phyloP scores from a whole-genome alignment of 2,113 vertebrate species.

The Perognathus longimembris region DNA sequence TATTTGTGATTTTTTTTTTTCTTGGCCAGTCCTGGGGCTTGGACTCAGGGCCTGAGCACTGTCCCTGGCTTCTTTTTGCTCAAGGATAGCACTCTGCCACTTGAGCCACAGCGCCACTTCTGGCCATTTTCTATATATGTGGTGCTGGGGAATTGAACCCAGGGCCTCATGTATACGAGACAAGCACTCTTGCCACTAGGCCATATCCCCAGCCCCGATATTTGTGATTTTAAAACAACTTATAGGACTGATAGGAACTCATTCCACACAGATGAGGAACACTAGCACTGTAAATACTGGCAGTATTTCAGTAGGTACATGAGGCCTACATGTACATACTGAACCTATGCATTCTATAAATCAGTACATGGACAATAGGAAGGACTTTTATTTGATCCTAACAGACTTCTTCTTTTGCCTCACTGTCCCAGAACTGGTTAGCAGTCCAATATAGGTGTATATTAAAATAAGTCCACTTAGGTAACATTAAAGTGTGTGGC shows the following conservation, averaged over 20 bases:
- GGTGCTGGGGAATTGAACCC: no score
- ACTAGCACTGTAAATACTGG: background rate
- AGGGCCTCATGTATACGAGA: no score
- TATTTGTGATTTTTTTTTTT: no score
- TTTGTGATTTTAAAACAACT: slow-evolving; percentile 42
- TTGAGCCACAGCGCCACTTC: no score
- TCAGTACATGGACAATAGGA: background rate
- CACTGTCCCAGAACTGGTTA: background rate
- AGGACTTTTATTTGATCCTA: slow-evolving; percentile 3
- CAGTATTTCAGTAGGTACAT: background rate
- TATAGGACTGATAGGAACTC: slow-evolving; percentile 23
- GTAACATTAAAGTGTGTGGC: background rate
- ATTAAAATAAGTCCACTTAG: background rate
- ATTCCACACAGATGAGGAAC: background rate
- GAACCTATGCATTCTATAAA: background rate
- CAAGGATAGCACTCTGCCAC: no score
- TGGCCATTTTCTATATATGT: no score
- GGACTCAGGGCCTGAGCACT: no score
- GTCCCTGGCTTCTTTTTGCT: no score
- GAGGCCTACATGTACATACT: background rate
- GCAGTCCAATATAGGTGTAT: background rate
- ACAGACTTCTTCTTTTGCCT: background rate
- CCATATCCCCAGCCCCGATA: no score
- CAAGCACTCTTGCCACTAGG: no score
- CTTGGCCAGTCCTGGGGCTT: no score